A percentile compares a stretch with the other conserved stretches of the same genome.
Evolutionary conservation across 2,113 vertebrate species (phyloP).

Genomic region (Raja brachyura): DNA sequence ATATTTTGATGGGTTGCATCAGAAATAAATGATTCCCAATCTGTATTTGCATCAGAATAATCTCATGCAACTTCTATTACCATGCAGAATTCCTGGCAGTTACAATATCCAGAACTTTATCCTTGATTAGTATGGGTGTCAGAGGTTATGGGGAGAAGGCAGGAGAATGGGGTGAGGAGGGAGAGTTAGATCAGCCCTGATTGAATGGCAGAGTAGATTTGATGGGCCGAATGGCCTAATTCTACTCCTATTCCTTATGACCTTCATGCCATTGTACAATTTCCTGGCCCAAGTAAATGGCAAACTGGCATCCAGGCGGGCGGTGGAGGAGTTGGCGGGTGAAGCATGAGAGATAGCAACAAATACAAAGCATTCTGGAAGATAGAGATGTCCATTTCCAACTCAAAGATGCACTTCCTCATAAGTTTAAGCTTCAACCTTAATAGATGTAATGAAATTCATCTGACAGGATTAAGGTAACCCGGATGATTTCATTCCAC

Average conservation of each 20-base stretch:
- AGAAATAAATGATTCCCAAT: background rate
- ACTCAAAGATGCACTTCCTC: background rate
- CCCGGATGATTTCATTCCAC: background rate
- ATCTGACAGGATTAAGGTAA: background rate
- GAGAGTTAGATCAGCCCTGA: too few species aligned
- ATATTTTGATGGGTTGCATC: background rate
- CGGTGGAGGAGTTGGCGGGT: background rate
- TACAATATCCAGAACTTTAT: background rate
- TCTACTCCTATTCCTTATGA: too few species aligned
- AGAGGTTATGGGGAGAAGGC: too few species aligned
- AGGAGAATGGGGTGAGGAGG: too few species aligned
- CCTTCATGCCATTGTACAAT: background rate
- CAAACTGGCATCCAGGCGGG: too few species aligned
- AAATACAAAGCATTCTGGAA: background rate
- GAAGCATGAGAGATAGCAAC: background rate
- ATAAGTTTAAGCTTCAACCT: background rate
- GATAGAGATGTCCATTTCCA: background rate
- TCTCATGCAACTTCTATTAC: background rate
- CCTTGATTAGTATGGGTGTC: too few species aligned
- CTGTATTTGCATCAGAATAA: background rate
- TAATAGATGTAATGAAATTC: background rate
- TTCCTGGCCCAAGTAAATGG: background rate
- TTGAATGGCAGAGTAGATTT: too few species aligned
- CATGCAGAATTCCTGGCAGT: background rate
- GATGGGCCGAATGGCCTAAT: too few species aligned